Evolutionary conservation across 1,140 invertebrate species (phyloP).

Genomic region (Bombus cullumanus): DNA sequence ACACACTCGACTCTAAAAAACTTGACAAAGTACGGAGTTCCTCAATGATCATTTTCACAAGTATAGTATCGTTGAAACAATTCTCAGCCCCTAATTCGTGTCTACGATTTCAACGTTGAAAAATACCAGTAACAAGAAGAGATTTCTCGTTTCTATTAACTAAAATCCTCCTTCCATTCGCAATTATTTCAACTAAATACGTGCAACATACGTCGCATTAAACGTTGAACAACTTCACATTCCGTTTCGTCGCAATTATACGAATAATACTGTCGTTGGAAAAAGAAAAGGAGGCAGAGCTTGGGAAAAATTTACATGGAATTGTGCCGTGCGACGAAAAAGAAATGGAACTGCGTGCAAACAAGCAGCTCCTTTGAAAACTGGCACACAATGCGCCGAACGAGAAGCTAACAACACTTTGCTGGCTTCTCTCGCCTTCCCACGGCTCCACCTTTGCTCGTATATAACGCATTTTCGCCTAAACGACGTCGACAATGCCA

Average conservation of each 20-base stretch:
- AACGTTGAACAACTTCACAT: not conserved
- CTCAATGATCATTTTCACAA: no score
- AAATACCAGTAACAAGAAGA: no score
- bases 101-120: no score
- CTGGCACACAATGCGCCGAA: not conserved
- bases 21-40: no score
- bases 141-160: no score
- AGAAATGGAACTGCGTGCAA: not conserved
- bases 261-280: not conserved
- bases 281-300: no score
- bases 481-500: conserved; percentile 53
- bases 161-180: no score
- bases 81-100: no score
- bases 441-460: not conserved
- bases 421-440: not conserved
- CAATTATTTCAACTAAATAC: no score
- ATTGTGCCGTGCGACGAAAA: not conserved
- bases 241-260: not conserved
- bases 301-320: not conserved
- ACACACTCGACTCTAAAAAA: no score
- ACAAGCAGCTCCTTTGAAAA: conserved; percentile 21
- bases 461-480: conserved; percentile 29
- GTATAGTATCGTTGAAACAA: no score
- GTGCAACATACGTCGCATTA: not conserved
- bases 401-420: conserved; percentile 2